Evolutionary conservation across 2,888 invertebrate genomes (phyloP).

Genomic region (Diabrotica balteata): DNA sequence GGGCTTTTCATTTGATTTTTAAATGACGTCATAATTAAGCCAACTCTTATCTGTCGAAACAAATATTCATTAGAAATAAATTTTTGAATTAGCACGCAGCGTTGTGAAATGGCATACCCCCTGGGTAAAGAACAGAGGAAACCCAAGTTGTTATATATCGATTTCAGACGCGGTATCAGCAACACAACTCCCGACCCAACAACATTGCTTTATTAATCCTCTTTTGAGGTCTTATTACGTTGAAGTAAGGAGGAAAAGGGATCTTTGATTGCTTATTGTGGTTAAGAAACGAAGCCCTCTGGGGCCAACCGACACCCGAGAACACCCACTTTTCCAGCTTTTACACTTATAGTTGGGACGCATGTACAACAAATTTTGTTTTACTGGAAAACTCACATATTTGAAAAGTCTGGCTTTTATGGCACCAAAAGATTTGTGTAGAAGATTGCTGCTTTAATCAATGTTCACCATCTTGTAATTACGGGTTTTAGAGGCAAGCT

Average conservation of each 20-base stretch:
- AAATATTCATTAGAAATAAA: constrained; percentile 4
- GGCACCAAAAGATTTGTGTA: too few relatives aligned
- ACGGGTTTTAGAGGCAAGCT: too few relatives aligned
- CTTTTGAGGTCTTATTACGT: constrained; percentile 39
- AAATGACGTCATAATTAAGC: too few relatives aligned
- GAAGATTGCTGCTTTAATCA: too few relatives aligned
- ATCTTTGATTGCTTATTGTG: constrained; percentile 46
- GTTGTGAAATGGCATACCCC: constrained; percentile 6
- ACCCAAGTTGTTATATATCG: constrained; percentile 15
- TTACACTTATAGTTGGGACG: constrained; percentile 1
- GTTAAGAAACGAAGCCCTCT: constrained; percentile 34
- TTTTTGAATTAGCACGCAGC: constrained; percentile 6
- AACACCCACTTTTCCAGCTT: constrained; percentile 14
- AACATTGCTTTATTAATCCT: constrained; percentile 36
- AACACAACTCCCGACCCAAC: constrained; percentile 24
- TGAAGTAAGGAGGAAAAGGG: constrained; percentile 38
- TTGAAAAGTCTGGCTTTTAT: too few relatives aligned
- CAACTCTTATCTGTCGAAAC: too few relatives aligned
- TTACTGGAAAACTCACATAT: too few relatives aligned
- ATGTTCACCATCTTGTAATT: too few relatives aligned
- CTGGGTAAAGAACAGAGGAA: constrained; percentile 9
- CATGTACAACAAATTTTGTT: not conserved
- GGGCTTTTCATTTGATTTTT: too few relatives aligned
- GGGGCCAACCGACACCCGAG: constrained; percentile 26
- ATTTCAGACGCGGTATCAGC: constrained; percentile 20